Conservation (phyloP, 1,140 invertebrate genomes). For the Helicorthomorpha holstii region DNA sequence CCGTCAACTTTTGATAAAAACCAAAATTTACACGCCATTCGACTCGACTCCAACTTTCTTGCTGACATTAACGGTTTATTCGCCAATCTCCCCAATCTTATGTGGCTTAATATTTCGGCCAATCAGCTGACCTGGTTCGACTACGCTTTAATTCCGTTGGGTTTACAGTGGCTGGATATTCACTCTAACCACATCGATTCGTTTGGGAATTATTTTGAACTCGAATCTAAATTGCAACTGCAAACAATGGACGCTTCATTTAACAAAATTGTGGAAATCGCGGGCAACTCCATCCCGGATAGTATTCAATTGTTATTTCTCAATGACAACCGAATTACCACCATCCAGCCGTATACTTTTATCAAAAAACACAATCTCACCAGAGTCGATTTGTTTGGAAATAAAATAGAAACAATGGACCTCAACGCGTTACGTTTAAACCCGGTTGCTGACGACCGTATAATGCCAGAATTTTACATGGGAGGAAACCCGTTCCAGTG, state of each 20-base stretch:
- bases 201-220: constrained; percentile 62
- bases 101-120: constrained; percentile 81
- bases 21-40: constrained; percentile 59
- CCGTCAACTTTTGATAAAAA: constrained; percentile 63
- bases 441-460: constrained; percentile 43
- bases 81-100: constrained; percentile 55
- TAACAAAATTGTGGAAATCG: constrained; percentile 58
- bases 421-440: constrained; percentile 55
- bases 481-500: constrained; percentile 73
- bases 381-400: constrained; percentile 65
- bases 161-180: constrained; percentile 73
- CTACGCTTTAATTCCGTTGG: constrained; percentile 61
- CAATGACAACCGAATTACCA: constrained; percentile 61
- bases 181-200: constrained; percentile 72
- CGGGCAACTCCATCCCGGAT: constrained; percentile 49
- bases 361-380: constrained; percentile 63
- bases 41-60: constrained; percentile 67
- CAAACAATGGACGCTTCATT: constrained; percentile 65
- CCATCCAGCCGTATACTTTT: constrained; percentile 63
- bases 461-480: constrained; percentile 67
- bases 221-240: constrained; percentile 47
- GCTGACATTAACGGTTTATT: constrained; percentile 71
- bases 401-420: constrained; percentile 63
- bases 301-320: constrained; percentile 59
- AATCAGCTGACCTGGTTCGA: constrained; percentile 81